Conservation (phyloP, 2,113 vertebrate genomes). For the Paracanthobrama guichenoti region DNA sequence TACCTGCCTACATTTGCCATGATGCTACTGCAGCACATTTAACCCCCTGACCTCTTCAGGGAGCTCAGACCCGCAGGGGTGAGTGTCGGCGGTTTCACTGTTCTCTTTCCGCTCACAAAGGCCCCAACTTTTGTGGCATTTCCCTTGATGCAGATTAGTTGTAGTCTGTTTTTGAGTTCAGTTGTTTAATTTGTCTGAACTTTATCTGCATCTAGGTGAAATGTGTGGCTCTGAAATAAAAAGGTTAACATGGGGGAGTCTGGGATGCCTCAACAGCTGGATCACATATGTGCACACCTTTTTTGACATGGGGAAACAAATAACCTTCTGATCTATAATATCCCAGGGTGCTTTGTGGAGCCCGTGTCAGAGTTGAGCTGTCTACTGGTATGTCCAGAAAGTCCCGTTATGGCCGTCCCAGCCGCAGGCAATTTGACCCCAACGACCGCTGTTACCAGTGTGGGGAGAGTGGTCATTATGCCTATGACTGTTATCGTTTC, state of each 20-base stretch:
- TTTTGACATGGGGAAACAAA: neutral
- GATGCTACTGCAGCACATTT: conserved; percentile 36
- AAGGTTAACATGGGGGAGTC: neutral
- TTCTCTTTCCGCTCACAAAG: conserved; percentile 38
- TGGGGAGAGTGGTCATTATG: conserved; percentile 80
- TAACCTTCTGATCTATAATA: neutral
- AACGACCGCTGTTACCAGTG: conserved; percentile 82
- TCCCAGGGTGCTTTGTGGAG: conserved; percentile 77
- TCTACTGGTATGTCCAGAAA: conserved; percentile 80
- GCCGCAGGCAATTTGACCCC: conserved; percentile 80
- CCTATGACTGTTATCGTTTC: conserved; percentile 83
- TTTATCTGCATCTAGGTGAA: neutral
- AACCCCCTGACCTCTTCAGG: conserved; percentile 49
- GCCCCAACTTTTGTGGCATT: conserved; percentile 25
- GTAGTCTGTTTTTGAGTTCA: neutral
- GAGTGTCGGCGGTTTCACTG: conserved; percentile 40
- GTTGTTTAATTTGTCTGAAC: neutral
- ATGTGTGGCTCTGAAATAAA: neutral
- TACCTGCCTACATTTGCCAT: conserved; percentile 29
- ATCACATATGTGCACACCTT: neutral
- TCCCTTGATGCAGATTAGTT: neutral
- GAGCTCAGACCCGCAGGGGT: conserved; percentile 45
- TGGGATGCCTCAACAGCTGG: neutral
- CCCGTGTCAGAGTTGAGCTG: conserved; percentile 80
- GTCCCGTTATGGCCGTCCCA: conserved; percentile 76